Base-by-base conservation (phyloP, 2,888 invertebrate species). In the Caenorhabditis drosophilae region DNA sequence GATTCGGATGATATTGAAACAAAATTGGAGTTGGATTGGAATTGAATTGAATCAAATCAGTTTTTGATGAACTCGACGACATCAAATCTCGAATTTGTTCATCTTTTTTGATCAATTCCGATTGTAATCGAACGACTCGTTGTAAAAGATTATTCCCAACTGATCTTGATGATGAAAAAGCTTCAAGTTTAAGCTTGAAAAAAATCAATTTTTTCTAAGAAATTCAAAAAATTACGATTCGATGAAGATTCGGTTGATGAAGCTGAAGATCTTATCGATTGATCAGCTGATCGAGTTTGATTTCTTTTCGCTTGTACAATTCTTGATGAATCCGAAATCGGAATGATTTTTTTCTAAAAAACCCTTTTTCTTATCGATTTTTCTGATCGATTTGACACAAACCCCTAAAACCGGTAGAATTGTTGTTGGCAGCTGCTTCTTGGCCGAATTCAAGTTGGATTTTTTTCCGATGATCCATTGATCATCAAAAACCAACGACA, bases 101-200 rank as follows among this genome's bases (percentile, higher is more conserved):
- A 45, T 78, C 78, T 23, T 64, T 66, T 25, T 66, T 41, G 3
- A 71, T 55, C 16, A 77, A 34, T 44, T 78, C 77, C 12, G 71
- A 59, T 42, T 78, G 78, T 12, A 78, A 61, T 16, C 73, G 49
- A 16, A 75, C 67, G 0, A 78, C 76, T 35, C 75, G 50, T 35
- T 77, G 78, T n/a, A 78, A 45, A 12, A 78, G 46, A 41, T 67
- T 66, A 31, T 69, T 66, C 11, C 73, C 72, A 18, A 58, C 59
- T 4, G 74, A 67, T 16, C 48, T 20, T 20, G 20, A 11, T 4
- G 40, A 40, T 7, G 12, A n/a, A n/a, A n/a, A n/a, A n/a, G n/a
- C n/a, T 40, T 7, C 40, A 23, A 15, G 7, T 4, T 40, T 9
- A 20, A 7, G 40, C 40, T n/a, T n/a, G 6, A 40, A 20, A 40